These are phyloP conservation scores for Neocrepidodera transversa DNA, from an alignment of 2,888 invertebrate species.

Conservation along the genomic window DNA sequence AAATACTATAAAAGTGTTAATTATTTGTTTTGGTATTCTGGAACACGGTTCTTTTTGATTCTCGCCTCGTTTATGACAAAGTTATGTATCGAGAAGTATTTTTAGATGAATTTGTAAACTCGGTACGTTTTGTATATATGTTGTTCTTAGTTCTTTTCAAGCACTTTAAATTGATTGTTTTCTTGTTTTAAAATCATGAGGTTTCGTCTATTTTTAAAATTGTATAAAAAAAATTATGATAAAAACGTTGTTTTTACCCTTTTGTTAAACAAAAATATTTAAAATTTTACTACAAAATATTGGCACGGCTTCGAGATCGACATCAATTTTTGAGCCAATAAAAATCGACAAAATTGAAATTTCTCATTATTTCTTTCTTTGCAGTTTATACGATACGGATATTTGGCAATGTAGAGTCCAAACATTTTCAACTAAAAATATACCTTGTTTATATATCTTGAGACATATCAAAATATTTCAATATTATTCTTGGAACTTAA, in stretches of 20 bases:
- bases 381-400: constrained; percentile 28
- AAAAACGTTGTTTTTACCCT: neutral
- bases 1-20: constrained; percentile 15
- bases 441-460: constrained; percentile 37
- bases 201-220: neutral
- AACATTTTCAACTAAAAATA: constrained; percentile 40
- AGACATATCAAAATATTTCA: constrained; percentile 40
- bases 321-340: neutral
- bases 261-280: too few relatives aligned
- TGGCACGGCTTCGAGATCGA: neutral
- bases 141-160: too few relatives aligned
- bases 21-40: constrained; percentile 12
- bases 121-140: neutral
- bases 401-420: constrained; percentile 38
- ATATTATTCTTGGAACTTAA: constrained; percentile 36
- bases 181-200: too few relatives aligned
- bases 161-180: too few relatives aligned
- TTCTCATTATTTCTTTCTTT: constrained; percentile 14
- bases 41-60: neutral
- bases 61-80: neutral
- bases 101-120: neutral
- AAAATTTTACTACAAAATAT: too few relatives aligned
- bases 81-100: neutral
- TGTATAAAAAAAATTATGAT: neutral
- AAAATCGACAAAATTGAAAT: neutral